Percentiles rank a stretch among this genome's conserved stretches.
Conservation (phyloP, 2,888 invertebrate species). For the Coremacera marginata region DNA sequence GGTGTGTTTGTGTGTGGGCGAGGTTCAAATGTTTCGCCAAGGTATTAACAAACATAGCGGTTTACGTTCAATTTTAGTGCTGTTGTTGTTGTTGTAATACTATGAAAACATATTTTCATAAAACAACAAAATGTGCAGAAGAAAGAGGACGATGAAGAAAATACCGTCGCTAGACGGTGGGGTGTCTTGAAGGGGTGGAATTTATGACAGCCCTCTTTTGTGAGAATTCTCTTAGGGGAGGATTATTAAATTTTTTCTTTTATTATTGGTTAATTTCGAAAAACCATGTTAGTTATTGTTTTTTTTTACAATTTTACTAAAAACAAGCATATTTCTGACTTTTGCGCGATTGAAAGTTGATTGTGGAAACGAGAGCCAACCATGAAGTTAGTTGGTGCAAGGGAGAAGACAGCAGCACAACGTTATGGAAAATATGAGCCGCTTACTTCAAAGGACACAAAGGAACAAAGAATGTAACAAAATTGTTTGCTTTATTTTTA, state of each 20-base stretch:
- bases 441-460: neutral
- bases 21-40: slow-evolving; percentile 8
- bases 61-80: slow-evolving; percentile 23
- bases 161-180: neutral
- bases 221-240: slow-evolving; percentile 39
- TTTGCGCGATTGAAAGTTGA: slow-evolving; percentile 34
- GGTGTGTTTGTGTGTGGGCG: neutral
- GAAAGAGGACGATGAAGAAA: neutral
- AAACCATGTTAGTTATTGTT: slow-evolving; percentile 41
- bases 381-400: neutral
- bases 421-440: slow-evolving; percentile 26
- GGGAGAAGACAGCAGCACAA: neutral
- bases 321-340: slow-evolving; percentile 28
- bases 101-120: slow-evolving; percentile 4
- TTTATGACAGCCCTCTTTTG: slow-evolving; percentile 50
- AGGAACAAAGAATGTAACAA: neutral
- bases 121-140: neutral
- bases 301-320: slow-evolving; percentile 26
- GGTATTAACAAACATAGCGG: slow-evolving; percentile 48
- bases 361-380: slow-evolving; percentile 11
- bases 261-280: slow-evolving; percentile 45
- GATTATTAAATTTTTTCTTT: slow-evolving; percentile 53
- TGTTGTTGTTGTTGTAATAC: neutral
- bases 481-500: neutral
- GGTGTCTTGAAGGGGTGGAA: slow-evolving; percentile 40